phyloP scores from a whole-genome alignment of 2,797 vertebrate species.

The Hyperoplus immaculatus region DNA sequence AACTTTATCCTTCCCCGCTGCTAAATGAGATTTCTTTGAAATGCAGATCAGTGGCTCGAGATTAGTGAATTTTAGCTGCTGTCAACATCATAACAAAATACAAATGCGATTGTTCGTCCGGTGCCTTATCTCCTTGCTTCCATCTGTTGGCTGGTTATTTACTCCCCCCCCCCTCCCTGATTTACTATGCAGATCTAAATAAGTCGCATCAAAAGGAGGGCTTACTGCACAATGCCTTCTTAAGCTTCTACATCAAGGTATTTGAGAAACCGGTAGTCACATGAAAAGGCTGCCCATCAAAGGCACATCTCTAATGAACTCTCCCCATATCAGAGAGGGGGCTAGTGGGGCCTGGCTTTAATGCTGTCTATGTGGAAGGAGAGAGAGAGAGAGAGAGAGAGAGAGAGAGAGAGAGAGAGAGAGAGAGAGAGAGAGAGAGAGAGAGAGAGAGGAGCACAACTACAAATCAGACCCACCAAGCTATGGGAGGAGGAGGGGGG shows the following conservation, averaged over 20 bases:
- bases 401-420: conserved; percentile 69
- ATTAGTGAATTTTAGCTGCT: conserved; percentile 99
- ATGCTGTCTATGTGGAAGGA: conserved; percentile 86
- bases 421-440: conserved; percentile 47
- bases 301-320: conserved; percentile 99
- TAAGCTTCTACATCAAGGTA: conserved; percentile 99
- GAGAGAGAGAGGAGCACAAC: conserved; percentile 80
- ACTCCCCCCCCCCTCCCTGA: conserved; percentile 90
- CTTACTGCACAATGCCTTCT: conserved; percentile 99
- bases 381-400: conserved; percentile 44
- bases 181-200: conserved; percentile 99
- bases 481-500: conserved; percentile 77
- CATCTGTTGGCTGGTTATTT: conserved; percentile 99
- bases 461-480: conserved; percentile 91
- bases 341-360: conserved; percentile 91
- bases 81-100: conserved; percentile 99
- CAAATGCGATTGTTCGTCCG: conserved; percentile 99
- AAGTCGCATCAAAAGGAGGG: conserved; percentile 99
- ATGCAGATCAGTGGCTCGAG: conserved; percentile 99
- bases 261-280: conserved; percentile 98
- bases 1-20: conserved; percentile 98
- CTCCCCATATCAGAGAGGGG: conserved; percentile 95
- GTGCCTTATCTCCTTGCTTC: conserved; percentile 98
- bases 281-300: conserved; percentile 98
- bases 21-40: conserved; percentile 99